phyloP scores from a whole-genome alignment of 2,797 vertebrate genomes.

The Tenualosa ilisha region DNA sequence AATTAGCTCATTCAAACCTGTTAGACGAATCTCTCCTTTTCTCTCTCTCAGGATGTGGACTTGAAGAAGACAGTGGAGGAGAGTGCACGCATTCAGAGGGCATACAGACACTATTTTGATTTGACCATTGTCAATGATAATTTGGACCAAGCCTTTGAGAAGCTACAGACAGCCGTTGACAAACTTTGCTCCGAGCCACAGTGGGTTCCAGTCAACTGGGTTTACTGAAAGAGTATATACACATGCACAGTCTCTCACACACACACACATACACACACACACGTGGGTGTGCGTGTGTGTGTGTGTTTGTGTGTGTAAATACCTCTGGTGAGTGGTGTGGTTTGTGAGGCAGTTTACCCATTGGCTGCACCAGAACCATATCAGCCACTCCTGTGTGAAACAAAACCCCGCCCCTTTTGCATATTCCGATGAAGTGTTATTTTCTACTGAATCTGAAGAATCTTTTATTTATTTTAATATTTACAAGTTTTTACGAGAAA shows the following conservation, averaged over 20 bases:
- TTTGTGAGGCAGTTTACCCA: neutral
- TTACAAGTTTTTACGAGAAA: constrained; percentile 11
- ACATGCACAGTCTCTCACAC: constrained; percentile 18
- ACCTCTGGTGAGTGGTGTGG: constrained; percentile 9
- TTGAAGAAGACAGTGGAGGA: constrained; percentile 97
- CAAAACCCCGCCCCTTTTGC: neutral
- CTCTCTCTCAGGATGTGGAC: constrained; percentile 85
- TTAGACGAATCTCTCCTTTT: neutral
- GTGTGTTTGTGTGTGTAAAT: neutral
- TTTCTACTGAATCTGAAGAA: constrained; percentile 21
- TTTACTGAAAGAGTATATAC: constrained; percentile 78
- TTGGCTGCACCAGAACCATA: neutral
- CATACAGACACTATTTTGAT: constrained; percentile 97
- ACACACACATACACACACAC: neutral
- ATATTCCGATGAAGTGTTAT: constrained; percentile 17
- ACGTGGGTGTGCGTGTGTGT: neutral
- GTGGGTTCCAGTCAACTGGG: constrained; percentile 99
- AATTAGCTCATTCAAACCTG: neutral
- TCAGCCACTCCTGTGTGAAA: neutral
- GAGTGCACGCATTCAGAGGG: constrained; percentile 90
- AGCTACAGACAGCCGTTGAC: constrained; percentile 86
- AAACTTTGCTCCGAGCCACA: constrained; percentile 86
- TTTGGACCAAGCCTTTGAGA: constrained; percentile 95
- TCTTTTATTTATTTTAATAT: constrained; percentile 27
- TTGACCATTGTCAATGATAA: constrained; percentile 93